These are phyloP conservation scores for Urosaurus nigricauda DNA, from an alignment of 2,797 vertebrate species.

Conservation along the genomic window DNA sequence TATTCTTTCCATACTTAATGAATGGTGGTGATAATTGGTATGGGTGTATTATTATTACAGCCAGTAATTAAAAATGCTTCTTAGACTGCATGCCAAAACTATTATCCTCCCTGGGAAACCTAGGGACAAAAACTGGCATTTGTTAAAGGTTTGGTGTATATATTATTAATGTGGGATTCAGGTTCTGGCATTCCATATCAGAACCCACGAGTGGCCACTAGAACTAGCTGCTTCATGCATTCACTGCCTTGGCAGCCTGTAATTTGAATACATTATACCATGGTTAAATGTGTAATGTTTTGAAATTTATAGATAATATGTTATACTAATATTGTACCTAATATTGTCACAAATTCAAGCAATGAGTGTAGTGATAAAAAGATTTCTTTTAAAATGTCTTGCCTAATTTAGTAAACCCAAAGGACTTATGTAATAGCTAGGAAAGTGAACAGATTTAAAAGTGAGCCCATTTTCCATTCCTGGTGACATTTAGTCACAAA, in stretches of 20 bases:
- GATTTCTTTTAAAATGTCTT: slow-evolving; percentile 56
- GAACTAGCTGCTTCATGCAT: not conserved
- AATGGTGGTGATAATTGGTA: not conserved
- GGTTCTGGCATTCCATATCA: not conserved
- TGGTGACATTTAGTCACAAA: slow-evolving; percentile 8
- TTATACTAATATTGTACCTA: not conserved
- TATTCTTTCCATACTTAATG: too few relatives aligned
- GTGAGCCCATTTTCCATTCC: not conserved
- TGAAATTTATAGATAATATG: slow-evolving; percentile 50
- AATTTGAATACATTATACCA: not conserved
- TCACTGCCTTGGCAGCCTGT: not conserved
- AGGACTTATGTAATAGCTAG: not conserved
- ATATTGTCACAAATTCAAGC: slow-evolving; percentile 50
- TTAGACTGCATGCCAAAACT: not conserved
- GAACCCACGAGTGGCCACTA: not conserved
- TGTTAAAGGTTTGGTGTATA: not conserved
- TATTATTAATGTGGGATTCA: not conserved
- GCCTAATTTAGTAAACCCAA: slow-evolving; percentile 38
- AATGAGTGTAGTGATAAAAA: slow-evolving; percentile 34
- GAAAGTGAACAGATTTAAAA: not conserved
- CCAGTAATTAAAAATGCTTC: not conserved
- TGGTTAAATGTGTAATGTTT: slow-evolving; percentile 61
- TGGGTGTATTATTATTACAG: not conserved
- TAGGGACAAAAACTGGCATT: not conserved
- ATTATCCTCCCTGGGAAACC: not conserved